A percentile compares a stretch with the other conserved stretches of the same genome.
phyloP scores from a whole-genome alignment of 2,888 invertebrate species.

The Xestia sexstrigata region DNA sequence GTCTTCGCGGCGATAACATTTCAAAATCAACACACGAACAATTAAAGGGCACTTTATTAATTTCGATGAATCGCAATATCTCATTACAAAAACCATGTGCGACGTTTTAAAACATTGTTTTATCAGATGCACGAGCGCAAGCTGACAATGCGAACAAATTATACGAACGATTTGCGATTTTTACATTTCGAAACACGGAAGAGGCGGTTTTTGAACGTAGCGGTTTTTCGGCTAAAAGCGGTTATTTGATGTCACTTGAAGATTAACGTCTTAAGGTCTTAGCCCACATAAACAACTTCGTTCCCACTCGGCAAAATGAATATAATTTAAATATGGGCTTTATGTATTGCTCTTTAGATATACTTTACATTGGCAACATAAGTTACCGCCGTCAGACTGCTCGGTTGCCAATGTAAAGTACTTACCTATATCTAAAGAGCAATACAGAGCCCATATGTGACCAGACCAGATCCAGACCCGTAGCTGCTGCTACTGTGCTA shows the following conservation, averaged over 20 bases:
- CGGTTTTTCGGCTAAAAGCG: conserved; percentile 52
- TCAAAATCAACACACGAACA: conserved; percentile 59
- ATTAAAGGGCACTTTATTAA: conserved; percentile 60
- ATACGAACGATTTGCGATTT: conserved; percentile 67
- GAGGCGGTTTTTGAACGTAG: conserved; percentile 68
- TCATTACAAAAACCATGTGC: conserved; percentile 64
- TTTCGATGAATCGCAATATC: conserved; percentile 65
- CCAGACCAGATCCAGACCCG: too few relatives aligned
- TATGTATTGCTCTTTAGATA: too few relatives aligned
- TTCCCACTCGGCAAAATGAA: too few relatives aligned
- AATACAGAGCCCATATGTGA: too few relatives aligned
- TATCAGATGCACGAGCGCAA: conserved; percentile 74
- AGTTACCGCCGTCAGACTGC: too few relatives aligned
- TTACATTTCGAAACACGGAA: conserved; percentile 73
- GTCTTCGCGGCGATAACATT: conserved; percentile 30
- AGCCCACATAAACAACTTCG: too few relatives aligned
- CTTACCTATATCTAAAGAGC: too few relatives aligned
- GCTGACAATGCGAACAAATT: conserved; percentile 79
- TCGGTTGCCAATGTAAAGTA: too few relatives aligned
- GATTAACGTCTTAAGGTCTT: conserved; percentile 19
- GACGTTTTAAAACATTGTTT: conserved; percentile 61
- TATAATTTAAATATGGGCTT: too few relatives aligned
- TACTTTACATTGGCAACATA: too few relatives aligned
- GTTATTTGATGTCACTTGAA: conserved; percentile 38
- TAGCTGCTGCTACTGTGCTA: too few relatives aligned